A percentile compares a stretch with the other conserved stretches of the same genome.
Evolutionary conservation across 2,113 vertebrate species (phyloP).

Genomic region (Mirounga angustirostris): DNA sequence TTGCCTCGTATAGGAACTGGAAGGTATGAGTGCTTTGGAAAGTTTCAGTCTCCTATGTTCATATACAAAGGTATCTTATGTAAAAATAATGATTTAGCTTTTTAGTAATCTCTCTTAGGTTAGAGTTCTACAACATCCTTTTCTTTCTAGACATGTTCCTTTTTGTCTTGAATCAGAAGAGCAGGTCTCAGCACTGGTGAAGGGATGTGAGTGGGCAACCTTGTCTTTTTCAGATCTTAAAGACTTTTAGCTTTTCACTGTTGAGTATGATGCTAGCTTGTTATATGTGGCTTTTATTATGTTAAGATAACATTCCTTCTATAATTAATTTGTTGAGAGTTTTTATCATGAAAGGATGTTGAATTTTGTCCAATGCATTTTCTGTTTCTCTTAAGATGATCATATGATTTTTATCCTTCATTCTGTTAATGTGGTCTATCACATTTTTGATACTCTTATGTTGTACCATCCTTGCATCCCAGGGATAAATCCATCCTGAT

Average conservation of each 20-base stretch:
- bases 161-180: neutral
- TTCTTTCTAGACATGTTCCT: neutral
- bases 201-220: neutral
- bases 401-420: neutral
- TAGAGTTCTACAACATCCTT: neutral
- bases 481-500: constrained; percentile 2
- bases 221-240: neutral
- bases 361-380: neutral
- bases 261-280: neutral
- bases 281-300: neutral
- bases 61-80: neutral
- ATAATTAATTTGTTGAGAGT: neutral
- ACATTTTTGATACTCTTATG: neutral
- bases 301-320: neutral
- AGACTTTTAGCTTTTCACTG: neutral
- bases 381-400: neutral
- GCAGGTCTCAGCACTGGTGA: neutral
- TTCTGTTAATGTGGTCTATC: neutral
- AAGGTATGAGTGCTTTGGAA: neutral
- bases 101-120: neutral
- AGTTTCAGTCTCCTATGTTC: neutral
- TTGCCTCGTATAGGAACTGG: neutral
- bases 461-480: neutral
- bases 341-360: neutral
- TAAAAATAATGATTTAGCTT: neutral